Evolutionary conservation across 2,113 vertebrate genomes (phyloP).

Genomic region (Albula goreensis): DNA sequence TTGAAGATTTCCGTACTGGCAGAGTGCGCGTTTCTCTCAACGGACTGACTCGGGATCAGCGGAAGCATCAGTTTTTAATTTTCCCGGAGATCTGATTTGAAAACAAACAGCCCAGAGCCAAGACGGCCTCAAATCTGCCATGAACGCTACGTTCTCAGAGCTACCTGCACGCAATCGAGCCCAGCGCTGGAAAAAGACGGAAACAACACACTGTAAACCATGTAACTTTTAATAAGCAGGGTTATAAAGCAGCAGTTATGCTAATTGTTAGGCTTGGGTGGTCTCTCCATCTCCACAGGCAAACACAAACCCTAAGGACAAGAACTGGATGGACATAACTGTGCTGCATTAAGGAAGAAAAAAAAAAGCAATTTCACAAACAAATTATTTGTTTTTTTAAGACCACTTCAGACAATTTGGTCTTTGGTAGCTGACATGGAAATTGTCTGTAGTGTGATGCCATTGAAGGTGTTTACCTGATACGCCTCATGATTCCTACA

Average conservation of each 20-base stretch:
- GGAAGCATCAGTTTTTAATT: neutral
- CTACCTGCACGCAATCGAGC: neutral
- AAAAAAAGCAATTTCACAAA: no score
- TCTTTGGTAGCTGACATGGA: no score
- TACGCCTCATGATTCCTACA: no score
- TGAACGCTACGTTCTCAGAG: neutral
- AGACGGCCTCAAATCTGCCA: neutral
- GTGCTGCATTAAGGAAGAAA: no score
- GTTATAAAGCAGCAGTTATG: neutral
- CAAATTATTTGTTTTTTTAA: neutral
- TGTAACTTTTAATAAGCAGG: neutral
- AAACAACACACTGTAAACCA: constrained; percentile 21
- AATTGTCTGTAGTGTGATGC: no score
- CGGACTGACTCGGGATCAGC: no score
- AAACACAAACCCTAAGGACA: no score
- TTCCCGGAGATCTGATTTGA: neutral
- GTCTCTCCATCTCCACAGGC: neutral
- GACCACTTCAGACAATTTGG: neutral
- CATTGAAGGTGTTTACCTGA: no score
- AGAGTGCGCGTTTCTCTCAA: neutral
- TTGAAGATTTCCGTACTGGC: neutral
- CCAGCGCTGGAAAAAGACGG: neutral
- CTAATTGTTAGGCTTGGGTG: neutral
- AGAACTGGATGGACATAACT: no score
- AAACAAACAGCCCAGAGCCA: neutral